Percentiles rank a stretch among this genome's conserved stretches.
These are phyloP conservation scores for Sclerurus mexicanus DNA, from an alignment of 2,113 vertebrate species.

Conservation along the genomic window DNA sequence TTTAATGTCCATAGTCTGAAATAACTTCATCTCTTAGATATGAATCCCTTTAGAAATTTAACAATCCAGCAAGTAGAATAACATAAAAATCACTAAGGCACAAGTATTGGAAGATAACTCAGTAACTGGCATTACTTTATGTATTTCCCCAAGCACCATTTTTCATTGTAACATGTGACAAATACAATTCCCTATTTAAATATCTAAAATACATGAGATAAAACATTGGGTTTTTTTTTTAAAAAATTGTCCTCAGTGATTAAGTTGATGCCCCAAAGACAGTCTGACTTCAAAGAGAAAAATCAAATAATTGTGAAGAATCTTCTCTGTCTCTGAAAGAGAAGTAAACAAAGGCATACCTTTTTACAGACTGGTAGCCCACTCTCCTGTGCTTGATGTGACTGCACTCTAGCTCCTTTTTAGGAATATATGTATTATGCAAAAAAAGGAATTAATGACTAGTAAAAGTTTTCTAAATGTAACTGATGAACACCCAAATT, in stretches of 20 bases:
- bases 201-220: background rate
- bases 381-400: background rate
- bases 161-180: background rate
- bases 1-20: constrained; percentile 25
- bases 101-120: background rate
- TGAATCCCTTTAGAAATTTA: constrained; percentile 56
- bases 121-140: background rate
- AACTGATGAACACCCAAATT: background rate
- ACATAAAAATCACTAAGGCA: constrained; percentile 4
- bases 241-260: background rate
- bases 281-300: background rate
- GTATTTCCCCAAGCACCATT: constrained; percentile 47
- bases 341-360: background rate
- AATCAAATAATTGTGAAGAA: background rate
- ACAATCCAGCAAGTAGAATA: background rate
- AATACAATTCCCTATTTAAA: background rate
- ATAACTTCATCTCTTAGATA: constrained; percentile 5
- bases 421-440: background rate
- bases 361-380: background rate
- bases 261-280: background rate
- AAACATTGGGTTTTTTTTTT: background rate
- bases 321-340: background rate
- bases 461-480: background rate
- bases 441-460: background rate
- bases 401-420: background rate